Evolutionary conservation across 1,140 invertebrate species (phyloP), one percentile per base, ranked within the genome.

Genomic region (Hyposmocoma kahamanoa): DNA sequence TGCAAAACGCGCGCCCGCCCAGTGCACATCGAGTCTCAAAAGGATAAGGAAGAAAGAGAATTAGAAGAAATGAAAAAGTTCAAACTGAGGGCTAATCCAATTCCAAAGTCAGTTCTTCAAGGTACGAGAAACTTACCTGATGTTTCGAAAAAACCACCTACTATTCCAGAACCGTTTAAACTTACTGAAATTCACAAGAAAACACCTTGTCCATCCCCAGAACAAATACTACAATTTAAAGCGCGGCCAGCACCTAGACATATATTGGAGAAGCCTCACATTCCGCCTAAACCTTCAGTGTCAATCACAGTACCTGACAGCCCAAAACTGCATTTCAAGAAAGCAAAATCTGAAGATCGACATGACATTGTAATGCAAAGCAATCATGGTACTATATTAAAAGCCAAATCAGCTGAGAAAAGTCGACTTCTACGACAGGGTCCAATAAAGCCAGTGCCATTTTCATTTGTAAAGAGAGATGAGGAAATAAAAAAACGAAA

Each of bases 391-490:
- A n/a, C n/a, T n/a, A n/a, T n/a, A n/a, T n/a, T n/a, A n/a, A 21
- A 39, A 50, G 26, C 47, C 17, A 64, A 70, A 59, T 28, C 22
- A 22, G 50, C 52, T 59, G 69, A 55, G 57, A 72, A 63, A 34
- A 28, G 28, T 21, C 53, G 6, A 13, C 13, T 17, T 20, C 62
- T 51, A 5, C 60, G 70, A 17, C 57, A 58, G 38, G 76, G 82
- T 1, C 74, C 76, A 15, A 17, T 80, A 0, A 65, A 64, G 47
- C 72, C 71, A 20, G 71, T 79, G 54, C 82, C 82, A 55, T 85
- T 85, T 45, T 83, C 79, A 20, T 85, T 85, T 72, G 74, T 76
- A 39, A 79, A 80, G 43, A 51, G 79, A 15, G 72, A 85, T 68
- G 76, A 81, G 52, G 70, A 77, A 48, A 21, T 79, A 2, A 82